phyloP scores from a whole-genome alignment of 2,113 vertebrate genomes.

The Microtus montanus region DNA sequence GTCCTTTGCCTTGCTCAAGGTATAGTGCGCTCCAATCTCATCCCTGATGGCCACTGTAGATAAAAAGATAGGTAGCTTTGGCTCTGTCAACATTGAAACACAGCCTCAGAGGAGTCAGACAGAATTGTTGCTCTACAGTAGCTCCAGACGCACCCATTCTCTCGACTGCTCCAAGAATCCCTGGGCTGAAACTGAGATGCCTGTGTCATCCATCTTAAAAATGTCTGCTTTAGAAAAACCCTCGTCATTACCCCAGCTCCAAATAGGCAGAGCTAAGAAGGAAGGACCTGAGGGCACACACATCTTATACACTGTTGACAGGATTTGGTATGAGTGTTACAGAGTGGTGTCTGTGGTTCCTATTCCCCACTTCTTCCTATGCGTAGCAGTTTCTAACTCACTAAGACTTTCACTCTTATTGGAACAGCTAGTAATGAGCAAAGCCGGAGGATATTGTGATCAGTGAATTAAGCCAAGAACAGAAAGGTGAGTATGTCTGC shows the following conservation, averaged over 20 bases:
- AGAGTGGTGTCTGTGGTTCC: background rate
- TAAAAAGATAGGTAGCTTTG: background rate
- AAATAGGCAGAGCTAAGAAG: background rate
- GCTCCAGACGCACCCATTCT: too few relatives aligned
- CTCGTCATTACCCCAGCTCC: background rate
- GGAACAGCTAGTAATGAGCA: background rate
- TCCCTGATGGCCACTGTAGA: too few relatives aligned
- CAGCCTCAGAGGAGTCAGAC: background rate
- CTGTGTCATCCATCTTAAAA: background rate
- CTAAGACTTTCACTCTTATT: background rate
- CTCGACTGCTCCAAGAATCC: background rate
- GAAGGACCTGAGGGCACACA: background rate
- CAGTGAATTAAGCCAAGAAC: background rate
- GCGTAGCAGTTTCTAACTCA: background rate
- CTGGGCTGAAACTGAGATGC: background rate
- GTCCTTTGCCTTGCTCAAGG: background rate
- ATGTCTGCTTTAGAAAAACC: background rate
- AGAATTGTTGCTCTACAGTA: background rate
- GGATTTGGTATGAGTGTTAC: background rate
- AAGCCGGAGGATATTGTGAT: fast-evolving
- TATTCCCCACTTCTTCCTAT: background rate
- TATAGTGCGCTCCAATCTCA: background rate
- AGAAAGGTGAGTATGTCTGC: background rate
- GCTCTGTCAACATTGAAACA: background rate
- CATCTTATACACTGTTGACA: too few relatives aligned